These are phyloP conservation scores for Ciconia nigra DNA, from an alignment of 2,797 vertebrate genomes.

Conservation along the genomic window DNA sequence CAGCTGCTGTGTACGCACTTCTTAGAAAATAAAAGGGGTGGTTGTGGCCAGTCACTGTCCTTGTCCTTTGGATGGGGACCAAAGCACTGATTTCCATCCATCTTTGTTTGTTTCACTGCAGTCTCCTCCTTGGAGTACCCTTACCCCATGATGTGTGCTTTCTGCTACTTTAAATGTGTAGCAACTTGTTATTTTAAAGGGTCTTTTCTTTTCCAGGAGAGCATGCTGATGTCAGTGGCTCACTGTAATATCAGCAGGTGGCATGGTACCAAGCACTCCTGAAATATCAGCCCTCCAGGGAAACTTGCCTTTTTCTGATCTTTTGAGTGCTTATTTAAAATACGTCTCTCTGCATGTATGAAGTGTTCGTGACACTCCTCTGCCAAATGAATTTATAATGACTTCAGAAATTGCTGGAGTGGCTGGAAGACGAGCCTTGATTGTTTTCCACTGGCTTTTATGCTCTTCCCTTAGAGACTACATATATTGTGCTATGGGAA, in stretches of 20 bases:
- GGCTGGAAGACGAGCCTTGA: not conserved
- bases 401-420: not conserved
- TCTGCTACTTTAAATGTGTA: not conserved
- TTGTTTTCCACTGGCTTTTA: not conserved
- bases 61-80: not conserved
- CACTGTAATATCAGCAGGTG: not conserved
- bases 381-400: not conserved
- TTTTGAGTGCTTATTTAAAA: not conserved
- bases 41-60: not conserved
- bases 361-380: not conserved
- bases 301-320: not conserved
- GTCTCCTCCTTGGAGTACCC: not conserved
- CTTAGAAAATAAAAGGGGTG: not conserved
- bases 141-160: not conserved
- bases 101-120: not conserved
- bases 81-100: not conserved
- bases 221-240: not conserved
- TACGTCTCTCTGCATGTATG: not conserved
- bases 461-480: not conserved
- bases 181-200: not conserved
- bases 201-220: not conserved
- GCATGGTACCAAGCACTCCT: not conserved
- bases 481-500: not conserved
- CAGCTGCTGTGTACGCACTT: not conserved
- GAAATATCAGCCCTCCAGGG: not conserved